Evolutionary conservation across 2,797 vertebrate species (phyloP).

Genomic region (Semaprochilodus insignis): DNA sequence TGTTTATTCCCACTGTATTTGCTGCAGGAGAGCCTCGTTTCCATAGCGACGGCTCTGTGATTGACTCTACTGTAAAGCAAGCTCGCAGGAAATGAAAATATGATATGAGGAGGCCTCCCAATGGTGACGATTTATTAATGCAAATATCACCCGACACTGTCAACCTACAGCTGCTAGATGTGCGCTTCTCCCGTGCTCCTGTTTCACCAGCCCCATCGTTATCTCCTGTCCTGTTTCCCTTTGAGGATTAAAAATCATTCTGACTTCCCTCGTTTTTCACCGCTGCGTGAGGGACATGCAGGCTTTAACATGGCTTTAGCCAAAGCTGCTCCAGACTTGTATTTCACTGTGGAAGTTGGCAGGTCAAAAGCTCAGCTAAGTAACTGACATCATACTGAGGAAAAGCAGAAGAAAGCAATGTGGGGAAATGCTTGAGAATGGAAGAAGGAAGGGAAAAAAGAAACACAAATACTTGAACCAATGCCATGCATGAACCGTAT

Average conservation of each 20-base stretch:
- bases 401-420: background rate
- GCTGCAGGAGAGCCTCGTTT: constrained; percentile 57
- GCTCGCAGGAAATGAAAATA: constrained; percentile 53
- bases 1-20: constrained; percentile 45
- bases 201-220: constrained; percentile 11
- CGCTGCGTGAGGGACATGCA: background rate
- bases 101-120: constrained; percentile 50
- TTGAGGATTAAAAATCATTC: background rate
- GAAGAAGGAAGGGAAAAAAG: background rate
- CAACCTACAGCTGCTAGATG: constrained; percentile 22
- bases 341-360: background rate
- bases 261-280: background rate
- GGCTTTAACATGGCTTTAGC: background rate
- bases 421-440: background rate
- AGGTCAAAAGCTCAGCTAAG: background rate
- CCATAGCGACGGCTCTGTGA: constrained; percentile 58
- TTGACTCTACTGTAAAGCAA: constrained; percentile 55
- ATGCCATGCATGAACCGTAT: background rate
- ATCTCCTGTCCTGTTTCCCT: background rate
- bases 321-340: background rate
- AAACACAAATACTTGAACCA: background rate
- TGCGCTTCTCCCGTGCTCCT: constrained; percentile 10
- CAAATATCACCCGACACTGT: constrained; percentile 29
- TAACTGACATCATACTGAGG: background rate
- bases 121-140: constrained; percentile 50